These are phyloP conservation scores for Diarsia rubi DNA, from an alignment of 2,888 invertebrate species.

Conservation along the genomic window DNA sequence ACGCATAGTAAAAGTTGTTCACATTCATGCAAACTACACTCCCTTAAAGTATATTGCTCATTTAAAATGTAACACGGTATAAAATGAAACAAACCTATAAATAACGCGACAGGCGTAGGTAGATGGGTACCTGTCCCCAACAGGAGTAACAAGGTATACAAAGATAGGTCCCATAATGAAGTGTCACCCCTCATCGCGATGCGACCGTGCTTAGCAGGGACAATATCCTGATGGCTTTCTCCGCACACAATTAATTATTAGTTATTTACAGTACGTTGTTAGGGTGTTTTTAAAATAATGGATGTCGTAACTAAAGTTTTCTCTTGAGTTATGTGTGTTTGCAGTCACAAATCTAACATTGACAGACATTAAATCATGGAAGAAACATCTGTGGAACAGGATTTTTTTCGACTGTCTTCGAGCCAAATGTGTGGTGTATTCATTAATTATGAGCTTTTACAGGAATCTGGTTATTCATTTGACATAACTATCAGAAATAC, in stretches of 20 bases:
- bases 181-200: slow-evolving; percentile 50
- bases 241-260: slow-evolving; percentile 43
- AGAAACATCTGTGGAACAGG: not conserved
- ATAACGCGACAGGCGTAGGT: slow-evolving; percentile 1
- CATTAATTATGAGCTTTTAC: not conserved
- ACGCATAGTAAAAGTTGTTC: not conserved
- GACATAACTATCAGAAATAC: no score
- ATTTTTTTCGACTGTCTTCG: not conserved
- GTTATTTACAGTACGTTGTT: slow-evolving; percentile 33
- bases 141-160: slow-evolving; percentile 36
- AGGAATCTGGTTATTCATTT: not conserved
- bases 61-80: not conserved
- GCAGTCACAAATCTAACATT: slow-evolving; percentile 13
- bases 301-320: not conserved
- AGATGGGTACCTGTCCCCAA: not conserved
- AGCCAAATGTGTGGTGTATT: not conserved
- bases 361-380: not conserved
- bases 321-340: not conserved
- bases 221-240: slow-evolving; percentile 32
- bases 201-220: slow-evolving; percentile 44
- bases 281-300: slow-evolving; percentile 24
- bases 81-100: slow-evolving; percentile 3
- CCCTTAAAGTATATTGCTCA: not conserved
- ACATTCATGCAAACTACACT: not conserved
- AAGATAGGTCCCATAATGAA: slow-evolving; percentile 47